Evolutionary conservation across 2,797 vertebrate species (phyloP).

Genomic region (Onychomys leucogaster): DNA sequence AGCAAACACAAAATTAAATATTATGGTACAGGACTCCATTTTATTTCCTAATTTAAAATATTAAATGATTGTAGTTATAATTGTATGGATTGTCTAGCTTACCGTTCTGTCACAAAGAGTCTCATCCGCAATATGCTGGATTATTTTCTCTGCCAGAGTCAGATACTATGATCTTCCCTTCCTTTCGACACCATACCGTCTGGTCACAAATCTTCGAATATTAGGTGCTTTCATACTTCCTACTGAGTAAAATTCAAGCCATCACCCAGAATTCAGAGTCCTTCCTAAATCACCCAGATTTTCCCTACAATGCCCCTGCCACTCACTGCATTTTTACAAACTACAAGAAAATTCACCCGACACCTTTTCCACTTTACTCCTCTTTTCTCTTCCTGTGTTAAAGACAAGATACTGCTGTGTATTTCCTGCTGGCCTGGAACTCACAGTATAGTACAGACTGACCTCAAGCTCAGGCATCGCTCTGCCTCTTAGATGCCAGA

Average conservation of each 20-base stretch:
- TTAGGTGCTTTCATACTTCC: not conserved
- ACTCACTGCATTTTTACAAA: not conserved
- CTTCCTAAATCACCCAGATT: not conserved
- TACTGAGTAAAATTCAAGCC: not conserved
- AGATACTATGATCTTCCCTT: not conserved
- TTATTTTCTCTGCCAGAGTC: conserved; percentile 9
- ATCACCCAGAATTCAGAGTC: not conserved
- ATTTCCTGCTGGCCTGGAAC: not conserved
- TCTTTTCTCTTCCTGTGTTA: not conserved
- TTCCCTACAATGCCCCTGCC: not conserved
- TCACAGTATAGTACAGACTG: not conserved
- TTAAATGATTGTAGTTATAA: not conserved
- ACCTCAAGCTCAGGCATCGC: not conserved
- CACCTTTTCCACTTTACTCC: not conserved
- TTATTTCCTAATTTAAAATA: not conserved
- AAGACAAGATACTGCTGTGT: not conserved
- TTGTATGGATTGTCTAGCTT: not conserved
- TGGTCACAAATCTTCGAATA: not conserved
- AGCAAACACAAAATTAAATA: not conserved
- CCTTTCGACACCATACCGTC: not conserved
- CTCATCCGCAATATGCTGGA: not conserved
- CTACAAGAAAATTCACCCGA: not conserved
- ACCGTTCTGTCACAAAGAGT: not conserved
- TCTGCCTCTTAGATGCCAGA: not conserved
- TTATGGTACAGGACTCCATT: not conserved